phyloP scores from a whole-genome alignment of 2,888 invertebrate genomes.

The Notodromas monacha region DNA sequence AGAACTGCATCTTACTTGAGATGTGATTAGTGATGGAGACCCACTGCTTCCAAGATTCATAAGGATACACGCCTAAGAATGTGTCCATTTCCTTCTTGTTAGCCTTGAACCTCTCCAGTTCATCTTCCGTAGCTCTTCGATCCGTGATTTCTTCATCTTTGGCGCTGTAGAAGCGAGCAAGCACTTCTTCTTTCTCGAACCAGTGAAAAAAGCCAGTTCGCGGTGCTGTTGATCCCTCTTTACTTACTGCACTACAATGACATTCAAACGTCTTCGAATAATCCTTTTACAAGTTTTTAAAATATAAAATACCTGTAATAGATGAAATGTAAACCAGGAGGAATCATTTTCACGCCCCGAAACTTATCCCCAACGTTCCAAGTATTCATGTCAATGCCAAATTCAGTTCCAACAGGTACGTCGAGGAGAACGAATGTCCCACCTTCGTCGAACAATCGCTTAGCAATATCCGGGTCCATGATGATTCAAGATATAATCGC shows the following conservation, averaged over 20 bases:
- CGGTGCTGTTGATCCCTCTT: conserved; percentile 27
- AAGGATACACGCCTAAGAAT: conserved; percentile 65
- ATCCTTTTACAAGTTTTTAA: not conserved
- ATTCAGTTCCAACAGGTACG: conserved; percentile 63
- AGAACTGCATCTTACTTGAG: too few relatives aligned
- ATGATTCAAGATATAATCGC: too few relatives aligned
- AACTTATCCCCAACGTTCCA: conserved; percentile 76
- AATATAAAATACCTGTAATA: conserved; percentile 69
- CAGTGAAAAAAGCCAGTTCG: conserved; percentile 53
- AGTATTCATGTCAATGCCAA: conserved; percentile 72
- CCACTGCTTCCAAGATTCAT: conserved; percentile 60
- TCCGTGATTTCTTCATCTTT: conserved; percentile 33
- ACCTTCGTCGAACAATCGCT: conserved; percentile 38
- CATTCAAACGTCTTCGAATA: not conserved
- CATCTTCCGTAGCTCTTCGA: conserved; percentile 20
- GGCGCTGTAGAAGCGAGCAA: conserved; percentile 59
- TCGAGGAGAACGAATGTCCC: conserved; percentile 46
- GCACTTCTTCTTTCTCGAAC: conserved; percentile 44
- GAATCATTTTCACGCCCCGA: conserved; percentile 90
- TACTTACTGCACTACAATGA: conserved; percentile 19
- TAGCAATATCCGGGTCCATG: conserved; percentile 44
- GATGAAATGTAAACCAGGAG: conserved; percentile 73
- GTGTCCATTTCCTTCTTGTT: conserved; percentile 37
- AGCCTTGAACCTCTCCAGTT: conserved; percentile 24
- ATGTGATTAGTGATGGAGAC: conserved; percentile 34